These are phyloP conservation scores for Argyrosomus regius DNA, from an alignment of 2,797 vertebrate genomes.

Conservation along the genomic window DNA sequence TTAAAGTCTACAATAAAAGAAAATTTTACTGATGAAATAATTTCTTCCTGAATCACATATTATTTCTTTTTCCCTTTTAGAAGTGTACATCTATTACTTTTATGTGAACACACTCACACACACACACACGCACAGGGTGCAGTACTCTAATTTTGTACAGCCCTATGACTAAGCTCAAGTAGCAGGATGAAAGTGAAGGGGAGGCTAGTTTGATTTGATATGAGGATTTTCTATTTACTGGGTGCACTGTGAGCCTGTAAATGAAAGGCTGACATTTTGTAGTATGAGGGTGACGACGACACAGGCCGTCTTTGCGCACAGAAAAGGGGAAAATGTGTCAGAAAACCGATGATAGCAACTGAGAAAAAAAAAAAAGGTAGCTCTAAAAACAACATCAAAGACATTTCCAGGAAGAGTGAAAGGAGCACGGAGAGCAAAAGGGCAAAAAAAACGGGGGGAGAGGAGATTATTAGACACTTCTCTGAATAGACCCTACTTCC, in stretches of 20 bases:
- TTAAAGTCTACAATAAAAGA: constrained; percentile 44
- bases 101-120: constrained; percentile 21
- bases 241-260: constrained; percentile 30
- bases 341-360: constrained; percentile 58
- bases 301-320: constrained; percentile 14
- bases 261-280: constrained; percentile 62
- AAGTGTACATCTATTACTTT: constrained; percentile 38
- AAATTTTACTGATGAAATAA: constrained; percentile 47
- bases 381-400: constrained; percentile 77
- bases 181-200: constrained; percentile 43
- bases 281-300: constrained; percentile 23
- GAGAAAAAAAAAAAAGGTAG: constrained; percentile 25
- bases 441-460: constrained; percentile 16
- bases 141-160: constrained; percentile 43
- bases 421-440: constrained; percentile 43
- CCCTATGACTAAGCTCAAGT: constrained; percentile 45
- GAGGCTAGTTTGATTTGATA: constrained; percentile 55
- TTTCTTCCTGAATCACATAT: constrained; percentile 26
- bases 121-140: constrained; percentile 3
- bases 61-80: not conserved
- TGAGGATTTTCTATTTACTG: constrained; percentile 58
- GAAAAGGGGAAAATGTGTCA: constrained; percentile 46
- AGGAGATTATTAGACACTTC: constrained; percentile 60
- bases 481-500: constrained; percentile 53
- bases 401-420: constrained; percentile 49